Evolutionary conservation across 2,888 invertebrate genomes (phyloP), one percentile per base, ranked within the genome.

Genomic region (Dryobota labecula): DNA sequence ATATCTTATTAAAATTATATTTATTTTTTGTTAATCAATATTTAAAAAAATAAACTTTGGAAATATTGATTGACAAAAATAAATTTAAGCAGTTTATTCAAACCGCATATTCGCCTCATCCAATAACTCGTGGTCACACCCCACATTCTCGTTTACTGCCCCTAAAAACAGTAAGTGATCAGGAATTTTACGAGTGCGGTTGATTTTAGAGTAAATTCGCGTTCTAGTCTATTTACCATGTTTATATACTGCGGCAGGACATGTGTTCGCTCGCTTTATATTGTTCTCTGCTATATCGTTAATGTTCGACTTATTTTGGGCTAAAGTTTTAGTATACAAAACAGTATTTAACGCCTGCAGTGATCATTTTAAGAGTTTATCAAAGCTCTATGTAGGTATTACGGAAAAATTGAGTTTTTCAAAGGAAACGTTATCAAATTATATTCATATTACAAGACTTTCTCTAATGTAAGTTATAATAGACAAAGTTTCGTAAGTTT

Each of bases 111-210:
- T 53, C 9, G 4, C 47, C 11, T 43, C 60, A 20, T 53, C 64
- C 69, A n/a, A 64, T 47, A 76, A 63, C 72, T 66, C 36, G 72
- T 71, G 75, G 70, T 73, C 70, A 8, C 53, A 67, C 65, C 72
- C 73, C 53, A 77, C 49, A 65, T 72, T 71, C 63, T 63, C n/a
- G 73, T 78, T 80, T 82, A 80, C 56, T 77, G 64, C 74, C 68
- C 61, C 78, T 82, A 78, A 85, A 84, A 85, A 75, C 68, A 73
- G 61, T 71, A 73, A 84, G 81, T 81, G 81, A 85, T 84, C 79
- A 78, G 56, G 47, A 76, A 70, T 64, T 84, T 85, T 85, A 85
- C 76, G 84, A 83, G 45, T 58, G 76, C 63, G 84, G 76, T 81
- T 53, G 73, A 66, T 85, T 78, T 78, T 73, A 77, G 71, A 73